A percentile compares a stretch with the other conserved stretches of the same genome.
Evolutionary conservation across 2,888 invertebrate species (phyloP).

Genomic region (Stenotaenia linearis): DNA sequence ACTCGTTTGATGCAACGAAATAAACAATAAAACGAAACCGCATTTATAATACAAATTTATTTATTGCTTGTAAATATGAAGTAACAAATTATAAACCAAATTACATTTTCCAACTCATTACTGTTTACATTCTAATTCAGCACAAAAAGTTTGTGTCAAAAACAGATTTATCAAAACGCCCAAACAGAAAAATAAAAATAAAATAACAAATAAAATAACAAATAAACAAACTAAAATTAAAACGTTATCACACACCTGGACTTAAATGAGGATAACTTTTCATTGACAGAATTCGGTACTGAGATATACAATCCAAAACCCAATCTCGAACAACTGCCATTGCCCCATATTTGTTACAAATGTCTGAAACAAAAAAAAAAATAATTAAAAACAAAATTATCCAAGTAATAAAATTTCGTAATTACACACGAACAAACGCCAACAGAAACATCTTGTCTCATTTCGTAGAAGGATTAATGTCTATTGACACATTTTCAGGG

Average conservation of each 20-base stretch:
- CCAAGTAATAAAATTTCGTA: background rate
- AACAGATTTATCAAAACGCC: too few relatives aligned
- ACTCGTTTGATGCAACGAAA: too few relatives aligned
- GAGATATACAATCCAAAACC: background rate
- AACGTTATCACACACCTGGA: too few relatives aligned
- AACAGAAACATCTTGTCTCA: background rate
- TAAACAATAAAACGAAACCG: too few relatives aligned
- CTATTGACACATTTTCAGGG: background rate
- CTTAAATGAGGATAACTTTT: background rate
- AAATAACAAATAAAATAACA: background rate
- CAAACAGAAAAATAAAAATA: background rate
- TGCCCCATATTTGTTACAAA: background rate
- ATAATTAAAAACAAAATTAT: background rate
- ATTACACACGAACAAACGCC: background rate
- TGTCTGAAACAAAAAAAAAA: background rate
- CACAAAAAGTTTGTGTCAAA: too few relatives aligned
- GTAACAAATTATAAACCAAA: too few relatives aligned
- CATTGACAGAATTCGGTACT: background rate
- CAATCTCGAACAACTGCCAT: background rate
- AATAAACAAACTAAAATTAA: background rate
- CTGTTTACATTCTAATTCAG: too few relatives aligned
- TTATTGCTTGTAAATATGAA: too few relatives aligned
- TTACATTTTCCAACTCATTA: too few relatives aligned
- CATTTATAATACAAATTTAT: too few relatives aligned
- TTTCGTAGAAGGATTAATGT: background rate